Base-by-base conservation (phyloP, 2,113 vertebrate species). In the rat (Rattus norvegicus) region DNA sequence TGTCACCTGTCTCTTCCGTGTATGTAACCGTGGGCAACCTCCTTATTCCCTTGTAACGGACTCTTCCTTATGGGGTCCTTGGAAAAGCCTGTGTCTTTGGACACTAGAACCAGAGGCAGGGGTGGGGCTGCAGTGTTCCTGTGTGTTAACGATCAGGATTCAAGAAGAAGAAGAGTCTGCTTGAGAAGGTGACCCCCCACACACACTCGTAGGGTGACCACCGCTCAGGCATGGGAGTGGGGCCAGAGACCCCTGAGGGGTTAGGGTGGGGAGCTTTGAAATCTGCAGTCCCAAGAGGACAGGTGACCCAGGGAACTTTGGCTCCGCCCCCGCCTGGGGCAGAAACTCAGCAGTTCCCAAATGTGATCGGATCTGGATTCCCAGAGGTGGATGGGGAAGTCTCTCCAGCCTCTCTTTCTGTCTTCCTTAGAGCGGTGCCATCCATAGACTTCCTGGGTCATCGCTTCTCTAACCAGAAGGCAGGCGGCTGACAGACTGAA, bases 401-500 rank as follows among this genome's bases (percentile, higher is more conserved):
- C 54, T 30, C 20, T 11, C 30, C 14, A n/a, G 2, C n/a, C 9
- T 47, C 47, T 26, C 30, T 6, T n/a, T 5, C 24, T 47, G 1
- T 30, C 54, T 17, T 54, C 11, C 30, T 24, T 17, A 54, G 33
- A 36, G 20, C 4, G 14, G 14, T 2, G 0, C 28, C 88, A 19
- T 20, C 1, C n/a, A n/a, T n/a, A n/a, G 4, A 39, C 0, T 5
- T 56, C 86, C 86, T 56, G 33, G 47, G 13, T 28, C 20, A 69
- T 14, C 7, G 3, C 85, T 7, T 36, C 67, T 73, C 5, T 43
- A 7, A 63, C 26, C 6, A 4, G 33, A 67, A 47, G 33, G 19
- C 2, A 1, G 8, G 28, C 3, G 0, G 16, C 0, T 1, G n/a
- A n/a, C 36, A 52, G 6, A 5, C 17, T 8, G 20, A 0, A 9